Evolutionary conservation across 2,113 vertebrate species (phyloP), one percentile per base, ranked within the genome.

Genomic region (Syngnathus floridae): DNA sequence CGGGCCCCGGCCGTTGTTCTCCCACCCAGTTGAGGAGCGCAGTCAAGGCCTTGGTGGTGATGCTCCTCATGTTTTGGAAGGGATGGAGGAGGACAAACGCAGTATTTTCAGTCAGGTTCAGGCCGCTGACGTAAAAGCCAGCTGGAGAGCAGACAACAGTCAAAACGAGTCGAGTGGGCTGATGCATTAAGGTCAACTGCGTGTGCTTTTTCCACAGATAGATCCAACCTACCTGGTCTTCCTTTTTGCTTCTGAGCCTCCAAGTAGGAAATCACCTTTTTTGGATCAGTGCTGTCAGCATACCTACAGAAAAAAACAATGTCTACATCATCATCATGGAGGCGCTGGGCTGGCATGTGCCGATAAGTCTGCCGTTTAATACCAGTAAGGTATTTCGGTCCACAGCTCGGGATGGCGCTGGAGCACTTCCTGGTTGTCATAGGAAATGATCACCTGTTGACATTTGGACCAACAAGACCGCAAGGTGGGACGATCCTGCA

Each of bases 61-160:
- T 79, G 54, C 1, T 83, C 81, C 69, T 90, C 77, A 91, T 73
- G 35, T 62, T 86, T 72, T 85, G 83, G 4, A 76, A 48, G 1
- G 88, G 90, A 40, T 92, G 90, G 12, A 67, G 77, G 46, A 91
- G 5, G 43, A 92, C 21, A 21, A 87, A 91, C 0, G 56, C 2
- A 1, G 54, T 14, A 49, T 88, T 78, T 62, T 91, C 90, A 0
- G 91, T 92, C 65, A 91, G 84, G 78, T 92, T 92, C 68, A 92
- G 73, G 19, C 91, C 90, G 7, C 76, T 86, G 69, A 83, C 82
- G 38, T 89, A 91, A 62, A 92, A 92, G 26, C 60, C 67, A 43
- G 16, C 90, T 91, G 75, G 3, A 69, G 54, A 71, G 36, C 2
- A 56, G 4, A 49, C 19, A 49, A 8, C 19, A 60, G 38, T 17